A percentile compares a stretch with the other conserved stretches of the same genome.
Conservation (phyloP, 2,797 vertebrate species). For the Semaprochilodus insignis region DNA sequence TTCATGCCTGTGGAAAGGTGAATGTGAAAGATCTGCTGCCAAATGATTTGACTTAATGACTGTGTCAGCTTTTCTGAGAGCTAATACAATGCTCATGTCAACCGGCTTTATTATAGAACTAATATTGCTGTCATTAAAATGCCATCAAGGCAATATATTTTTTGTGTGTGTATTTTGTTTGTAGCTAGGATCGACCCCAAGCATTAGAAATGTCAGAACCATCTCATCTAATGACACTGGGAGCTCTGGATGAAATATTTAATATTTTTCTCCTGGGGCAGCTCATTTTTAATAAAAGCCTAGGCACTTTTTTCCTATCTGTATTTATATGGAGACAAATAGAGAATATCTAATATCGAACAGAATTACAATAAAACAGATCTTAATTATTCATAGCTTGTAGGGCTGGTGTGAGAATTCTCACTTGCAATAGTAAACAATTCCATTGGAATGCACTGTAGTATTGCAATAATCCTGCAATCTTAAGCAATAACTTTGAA, state of each 20-base stretch:
- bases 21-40: not conserved
- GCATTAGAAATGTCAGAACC: conserved; percentile 65
- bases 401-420: conserved; percentile 45
- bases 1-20: conserved; percentile 8
- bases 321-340: conserved; percentile 61
- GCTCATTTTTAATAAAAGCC: conserved; percentile 73
- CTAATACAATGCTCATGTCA: conserved; percentile 46
- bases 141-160: conserved; percentile 54
- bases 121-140: conserved; percentile 66
- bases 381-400: conserved; percentile 62
- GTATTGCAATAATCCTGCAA: conserved; percentile 48
- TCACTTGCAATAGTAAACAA: conserved; percentile 49
- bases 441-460: conserved; percentile 46
- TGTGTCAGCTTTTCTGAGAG: conserved; percentile 20
- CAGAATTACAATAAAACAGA: conserved; percentile 60
- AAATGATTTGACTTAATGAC: conserved; percentile 28
- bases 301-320: conserved; percentile 59
- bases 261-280: conserved; percentile 67
- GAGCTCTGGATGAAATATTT: conserved; percentile 72
- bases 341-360: conserved; percentile 56
- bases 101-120: conserved; percentile 40
- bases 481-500: conserved; percentile 54
- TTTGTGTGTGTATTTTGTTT: conserved; percentile 64
- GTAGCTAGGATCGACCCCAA: conserved; percentile 59
- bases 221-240: conserved; percentile 66